Evolutionary conservation across 2,888 invertebrate genomes (phyloP), one percentile per base, ranked within the genome.

Genomic region (Tetropium fuscum): DNA sequence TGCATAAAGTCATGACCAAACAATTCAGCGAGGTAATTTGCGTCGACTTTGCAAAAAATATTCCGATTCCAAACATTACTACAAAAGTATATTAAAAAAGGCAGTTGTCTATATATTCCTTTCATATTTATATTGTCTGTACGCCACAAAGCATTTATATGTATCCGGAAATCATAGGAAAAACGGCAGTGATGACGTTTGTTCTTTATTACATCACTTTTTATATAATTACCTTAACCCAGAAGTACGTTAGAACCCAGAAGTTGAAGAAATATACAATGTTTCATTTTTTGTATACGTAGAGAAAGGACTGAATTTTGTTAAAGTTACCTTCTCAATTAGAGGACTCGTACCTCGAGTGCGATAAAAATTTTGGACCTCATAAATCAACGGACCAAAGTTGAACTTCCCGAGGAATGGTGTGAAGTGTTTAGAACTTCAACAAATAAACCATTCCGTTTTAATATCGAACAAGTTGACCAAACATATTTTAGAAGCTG

Each of bases 291-390:
- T 53, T 74, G 69, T 74, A 10, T 67, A 70, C 34, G n/a, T 11
- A 4, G 20, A 55, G 43, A 64, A 69, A 47, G 56, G 53, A 19
- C 34, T 72, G 3, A 70, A 74, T 38, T 57, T 43, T 19, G 54
- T 70, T 11, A 66, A 64, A 44, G 45, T 74, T 8, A 68, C 68
- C 22, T 74, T 72, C 62, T 71, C 73, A 13, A 60, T 74, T 10
- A 59, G 71, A 49, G 72, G 74, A 67, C 45, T 71, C 66, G 8
- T 71, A 70, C 54, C 16, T 69, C 11, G 67, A 73, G 43, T 68
- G 70, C 36, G 72, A 73, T 45, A 68, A 64, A 41, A 58, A 71
- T 43, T 60, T 71, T 51, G 61, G 64, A 7, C 41, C n/a, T 68
- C 16, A 48, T 72, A 15, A 69, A 69, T 30, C 64, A 61, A 59